These are phyloP conservation scores for Macaria liturata DNA, from an alignment of 2,888 invertebrate genomes.

Conservation along the genomic window DNA sequence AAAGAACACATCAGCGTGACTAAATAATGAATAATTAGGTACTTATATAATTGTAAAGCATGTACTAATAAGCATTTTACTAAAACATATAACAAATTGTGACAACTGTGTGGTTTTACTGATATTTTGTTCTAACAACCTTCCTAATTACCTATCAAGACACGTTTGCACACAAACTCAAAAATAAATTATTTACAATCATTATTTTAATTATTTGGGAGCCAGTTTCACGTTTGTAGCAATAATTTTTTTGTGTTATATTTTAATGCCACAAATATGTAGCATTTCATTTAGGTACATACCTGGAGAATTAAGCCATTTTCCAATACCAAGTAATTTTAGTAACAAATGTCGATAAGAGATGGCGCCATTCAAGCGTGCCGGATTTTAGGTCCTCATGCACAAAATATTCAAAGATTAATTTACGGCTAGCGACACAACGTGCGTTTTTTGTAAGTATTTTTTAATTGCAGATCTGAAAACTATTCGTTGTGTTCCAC, in stretches of 20 bases:
- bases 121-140: not conserved
- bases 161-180: slow-evolving; percentile 43
- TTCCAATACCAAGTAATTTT: too few species aligned
- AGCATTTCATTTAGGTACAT: not conserved
- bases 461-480: too few species aligned
- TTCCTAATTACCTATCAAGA: slow-evolving; percentile 2
- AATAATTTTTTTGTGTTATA: too few species aligned
- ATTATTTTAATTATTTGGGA: not conserved
- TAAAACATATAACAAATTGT: not conserved
- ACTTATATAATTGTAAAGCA: not conserved
- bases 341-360: too few species aligned
- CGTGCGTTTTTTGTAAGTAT: too few species aligned
- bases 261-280: too few species aligned
- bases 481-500: too few species aligned
- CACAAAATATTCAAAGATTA: too few species aligned
- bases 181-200: slow-evolving; percentile 38
- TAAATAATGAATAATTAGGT: slow-evolving; percentile 9
- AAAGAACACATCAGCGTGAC: slow-evolving; percentile 26
- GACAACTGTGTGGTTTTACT: not conserved
- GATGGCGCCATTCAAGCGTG: too few species aligned
- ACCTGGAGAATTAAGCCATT: too few species aligned
- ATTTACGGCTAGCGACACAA: too few species aligned
- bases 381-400: too few species aligned
- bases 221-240: slow-evolving; percentile 5
- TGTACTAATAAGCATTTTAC: not conserved